Base-by-base conservation (phyloP, 2,888 invertebrate genomes). In the Chironomus tentans region DNA sequence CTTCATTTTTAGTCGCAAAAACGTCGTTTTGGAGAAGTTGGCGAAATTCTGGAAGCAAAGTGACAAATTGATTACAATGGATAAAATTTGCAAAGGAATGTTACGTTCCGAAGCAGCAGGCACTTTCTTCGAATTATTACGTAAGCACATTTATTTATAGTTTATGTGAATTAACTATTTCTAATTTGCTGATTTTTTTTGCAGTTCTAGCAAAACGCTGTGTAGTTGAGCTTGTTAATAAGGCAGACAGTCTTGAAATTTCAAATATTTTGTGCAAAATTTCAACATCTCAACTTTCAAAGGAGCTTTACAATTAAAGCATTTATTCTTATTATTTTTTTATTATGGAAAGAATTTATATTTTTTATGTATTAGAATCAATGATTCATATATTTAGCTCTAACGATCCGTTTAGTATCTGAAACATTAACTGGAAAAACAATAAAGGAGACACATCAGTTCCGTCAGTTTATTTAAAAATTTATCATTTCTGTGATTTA, bases 51-150 rank as follows among this genome's bases (percentile, higher is more conserved):
- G 74, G 74, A 73, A 18, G 56, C 21, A n/a, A 24, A 62, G 68
- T 3, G 56, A 62, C 7, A 12, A 56, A 13, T 38, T 68, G 15
- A 48, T 74, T 47, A 74, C 74, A 7, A 74, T 74, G 68, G 13
- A 12, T 0, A 74, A 46, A n/a, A 65, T 74, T 18, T 68, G 62
- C 24, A n/a, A 10, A 5, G 46, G 62, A 4, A 21, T 38, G 21
- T 68, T 21, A 24, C 74, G 74, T 48, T 68, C 68, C 13, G 28
- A 18, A n/a, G 74, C 74, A 13, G 74, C 74, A 10, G 68, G 68
- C 22, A 48, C 61, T 6, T 74, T 74, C 22, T 74, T 68, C 22
- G 74, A 74, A 22, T 28, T 74, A 21, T 61, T 74, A 61, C 47
- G 74, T 74, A 47, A 65, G 47, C 7, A 47, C n/a, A n/a, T n/a